A percentile compares a stretch with the other conserved stretches of the same genome.
Evolutionary conservation across 1,140 invertebrate species (phyloP).

Genomic region (Eurosta solidaginis): DNA sequence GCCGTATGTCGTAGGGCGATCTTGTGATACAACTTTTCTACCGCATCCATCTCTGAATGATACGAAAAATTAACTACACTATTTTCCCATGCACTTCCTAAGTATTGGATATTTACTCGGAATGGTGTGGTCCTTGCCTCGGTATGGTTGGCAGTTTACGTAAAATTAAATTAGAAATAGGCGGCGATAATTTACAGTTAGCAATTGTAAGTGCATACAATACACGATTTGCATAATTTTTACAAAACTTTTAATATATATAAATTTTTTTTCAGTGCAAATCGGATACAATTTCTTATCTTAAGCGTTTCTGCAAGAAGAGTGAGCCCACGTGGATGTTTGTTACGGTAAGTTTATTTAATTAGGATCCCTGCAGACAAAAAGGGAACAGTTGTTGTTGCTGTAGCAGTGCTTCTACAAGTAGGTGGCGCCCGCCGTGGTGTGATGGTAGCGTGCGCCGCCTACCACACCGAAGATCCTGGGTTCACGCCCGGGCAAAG

Average conservation of each 20-base stretch:
- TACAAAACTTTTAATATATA: not conserved
- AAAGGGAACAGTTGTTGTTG: not conserved
- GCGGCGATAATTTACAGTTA: constrained; percentile 79
- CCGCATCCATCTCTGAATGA: not conserved
- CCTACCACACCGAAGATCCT: no score
- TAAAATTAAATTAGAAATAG: constrained; percentile 86
- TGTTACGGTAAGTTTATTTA: constrained; percentile 70
- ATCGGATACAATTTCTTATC: constrained; percentile 77
- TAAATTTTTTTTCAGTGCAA: constrained; percentile 60
- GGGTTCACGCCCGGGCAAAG: no score
- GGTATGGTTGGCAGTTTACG: constrained; percentile 86
- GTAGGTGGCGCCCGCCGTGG: no score
- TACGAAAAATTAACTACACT: no score
- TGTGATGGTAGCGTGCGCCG: no score
- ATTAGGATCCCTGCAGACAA: not conserved
- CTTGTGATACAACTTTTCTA: not conserved
- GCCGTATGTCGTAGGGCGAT: no score
- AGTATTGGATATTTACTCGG: constrained; percentile 90
- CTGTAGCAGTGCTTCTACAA: no score
- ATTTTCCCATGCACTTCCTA: no score
- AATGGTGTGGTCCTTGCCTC: constrained; percentile 89
- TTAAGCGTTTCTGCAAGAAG: constrained; percentile 81
- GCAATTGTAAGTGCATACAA: constrained; percentile 68
- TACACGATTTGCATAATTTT: not conserved
- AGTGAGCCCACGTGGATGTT: constrained; percentile 93